Conservation (phyloP, 1,140 invertebrate species). For the Lordiphosa stackelbergi region DNA sequence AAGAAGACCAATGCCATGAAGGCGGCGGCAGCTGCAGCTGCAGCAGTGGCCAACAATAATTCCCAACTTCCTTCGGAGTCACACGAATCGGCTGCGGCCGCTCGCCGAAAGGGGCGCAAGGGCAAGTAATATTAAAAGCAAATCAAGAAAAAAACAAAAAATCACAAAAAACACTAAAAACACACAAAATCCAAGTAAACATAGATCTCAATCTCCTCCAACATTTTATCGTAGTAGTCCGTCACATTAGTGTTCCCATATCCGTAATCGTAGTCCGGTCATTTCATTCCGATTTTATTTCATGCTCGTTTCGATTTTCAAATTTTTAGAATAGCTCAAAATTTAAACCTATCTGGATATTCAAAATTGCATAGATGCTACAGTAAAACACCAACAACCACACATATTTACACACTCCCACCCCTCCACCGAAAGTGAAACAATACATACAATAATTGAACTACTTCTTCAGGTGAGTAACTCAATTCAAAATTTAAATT, state of each 20-base stretch:
- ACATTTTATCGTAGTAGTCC: too few relatives aligned
- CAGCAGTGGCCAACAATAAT: too few relatives aligned
- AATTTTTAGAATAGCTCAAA: constrained; percentile 29
- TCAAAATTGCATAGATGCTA: too few relatives aligned
- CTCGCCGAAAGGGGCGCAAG: background rate
- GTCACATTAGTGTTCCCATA: too few relatives aligned
- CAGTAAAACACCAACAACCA: background rate
- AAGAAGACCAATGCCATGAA: constrained; percentile 9
- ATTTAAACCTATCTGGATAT: background rate
- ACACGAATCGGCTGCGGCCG: background rate
- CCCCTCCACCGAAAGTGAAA: too few relatives aligned
- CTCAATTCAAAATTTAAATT: too few relatives aligned
- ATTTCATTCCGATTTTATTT: constrained; percentile 27
- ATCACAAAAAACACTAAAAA: background rate
- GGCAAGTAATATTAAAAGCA: background rate
- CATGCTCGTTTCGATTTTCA: constrained; percentile 34
- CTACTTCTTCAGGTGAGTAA: too few relatives aligned
- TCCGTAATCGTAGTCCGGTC: background rate
- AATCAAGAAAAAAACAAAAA: background rate
- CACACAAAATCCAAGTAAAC: too few relatives aligned
- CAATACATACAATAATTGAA: too few relatives aligned
- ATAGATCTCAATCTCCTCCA: too few relatives aligned
- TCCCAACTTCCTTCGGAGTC: background rate
- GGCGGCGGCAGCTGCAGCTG: too few relatives aligned
- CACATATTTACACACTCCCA: background rate